Evolutionary conservation across 2,113 vertebrate species (phyloP).

Genomic region (Takifugu flavidus): DNA sequence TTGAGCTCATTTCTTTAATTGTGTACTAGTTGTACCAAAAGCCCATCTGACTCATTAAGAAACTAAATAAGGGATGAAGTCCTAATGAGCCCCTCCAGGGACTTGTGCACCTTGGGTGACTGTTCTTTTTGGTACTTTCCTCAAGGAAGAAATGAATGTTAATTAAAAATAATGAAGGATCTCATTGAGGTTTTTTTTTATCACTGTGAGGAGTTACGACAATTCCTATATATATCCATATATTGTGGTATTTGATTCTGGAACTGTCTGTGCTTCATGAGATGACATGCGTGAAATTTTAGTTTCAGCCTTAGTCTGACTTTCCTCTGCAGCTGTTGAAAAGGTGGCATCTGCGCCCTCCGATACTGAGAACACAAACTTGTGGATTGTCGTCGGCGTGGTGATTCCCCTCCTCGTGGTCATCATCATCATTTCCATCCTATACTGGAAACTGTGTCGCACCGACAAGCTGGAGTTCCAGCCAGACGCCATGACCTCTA

Average conservation of each 20-base stretch:
- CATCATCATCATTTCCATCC: slow-evolving; percentile 85
- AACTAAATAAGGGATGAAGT: slow-evolving; percentile 38
- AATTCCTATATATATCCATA: background rate
- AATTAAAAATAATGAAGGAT: slow-evolving; percentile 46
- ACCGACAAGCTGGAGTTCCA: slow-evolving; percentile 98
- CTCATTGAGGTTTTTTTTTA: slow-evolving; percentile 17
- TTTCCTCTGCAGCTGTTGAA: slow-evolving; percentile 81
- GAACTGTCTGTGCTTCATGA: background rate
- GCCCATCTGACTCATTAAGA: slow-evolving; percentile 40
- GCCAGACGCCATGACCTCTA: slow-evolving; percentile 87
- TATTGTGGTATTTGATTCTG: too few relatives aligned
- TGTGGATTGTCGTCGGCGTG: slow-evolving; percentile 93
- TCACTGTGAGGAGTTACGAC: background rate
- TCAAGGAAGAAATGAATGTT: slow-evolving; percentile 37
- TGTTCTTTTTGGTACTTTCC: slow-evolving; percentile 14
- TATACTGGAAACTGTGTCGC: slow-evolving; percentile 97
- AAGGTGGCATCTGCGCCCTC: slow-evolving; percentile 74
- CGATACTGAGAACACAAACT: slow-evolving; percentile 83
- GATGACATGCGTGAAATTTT: background rate
- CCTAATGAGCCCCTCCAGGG: slow-evolving; percentile 44
- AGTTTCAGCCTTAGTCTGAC: background rate
- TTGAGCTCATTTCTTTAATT: slow-evolving; percentile 32
- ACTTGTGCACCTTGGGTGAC: slow-evolving; percentile 18
- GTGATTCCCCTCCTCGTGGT: slow-evolving; percentile 88
- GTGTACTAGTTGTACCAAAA: slow-evolving; percentile 11